Percentiles rank a stretch among this genome's conserved stretches.
Conservation (phyloP, 2,888 invertebrate species). For the Parthenolecanium corni region DNA sequence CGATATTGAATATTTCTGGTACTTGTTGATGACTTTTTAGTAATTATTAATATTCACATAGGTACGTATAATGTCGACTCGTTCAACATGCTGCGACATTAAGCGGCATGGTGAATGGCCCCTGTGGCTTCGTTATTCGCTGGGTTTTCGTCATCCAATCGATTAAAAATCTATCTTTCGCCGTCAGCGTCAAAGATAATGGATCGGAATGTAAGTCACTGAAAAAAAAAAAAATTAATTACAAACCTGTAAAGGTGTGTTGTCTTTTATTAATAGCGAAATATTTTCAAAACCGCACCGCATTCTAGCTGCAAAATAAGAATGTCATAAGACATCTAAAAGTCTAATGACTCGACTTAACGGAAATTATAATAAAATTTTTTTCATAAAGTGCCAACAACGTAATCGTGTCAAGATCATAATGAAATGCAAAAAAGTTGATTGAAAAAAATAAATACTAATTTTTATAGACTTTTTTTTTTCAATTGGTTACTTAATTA, state of each 20-base stretch:
- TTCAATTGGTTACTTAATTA: too few relatives aligned
- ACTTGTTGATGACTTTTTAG: too few relatives aligned
- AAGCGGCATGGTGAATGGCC: slow-evolving; percentile 27
- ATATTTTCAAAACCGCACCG: too few relatives aligned
- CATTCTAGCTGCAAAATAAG: too few relatives aligned
- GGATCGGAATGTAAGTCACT: slow-evolving; percentile 17
- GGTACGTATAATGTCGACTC: slow-evolving; percentile 16
- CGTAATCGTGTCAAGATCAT: too few relatives aligned
- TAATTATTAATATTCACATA: background rate
- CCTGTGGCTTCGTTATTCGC: slow-evolving; percentile 22
- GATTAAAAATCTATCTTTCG: slow-evolving; percentile 14
- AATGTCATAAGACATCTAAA: too few relatives aligned
- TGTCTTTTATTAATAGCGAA: background rate
- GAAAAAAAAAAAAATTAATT: slow-evolving; percentile 9
- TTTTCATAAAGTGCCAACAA: too few relatives aligned
- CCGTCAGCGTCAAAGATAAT: slow-evolving; percentile 7
- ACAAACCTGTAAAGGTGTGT: background rate
- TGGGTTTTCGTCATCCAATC: slow-evolving; percentile 26
- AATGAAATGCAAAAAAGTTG: background rate
- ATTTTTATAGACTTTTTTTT: background rate
- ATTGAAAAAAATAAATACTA: background rate
- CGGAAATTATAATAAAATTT: too few relatives aligned
- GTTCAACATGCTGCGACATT: slow-evolving; percentile 20
- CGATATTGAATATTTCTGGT: too few relatives aligned
- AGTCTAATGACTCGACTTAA: too few relatives aligned